These are phyloP conservation scores for Machaerirhynchus nigripectus DNA, from an alignment of 2,113 vertebrate genomes.

Conservation along the genomic window DNA sequence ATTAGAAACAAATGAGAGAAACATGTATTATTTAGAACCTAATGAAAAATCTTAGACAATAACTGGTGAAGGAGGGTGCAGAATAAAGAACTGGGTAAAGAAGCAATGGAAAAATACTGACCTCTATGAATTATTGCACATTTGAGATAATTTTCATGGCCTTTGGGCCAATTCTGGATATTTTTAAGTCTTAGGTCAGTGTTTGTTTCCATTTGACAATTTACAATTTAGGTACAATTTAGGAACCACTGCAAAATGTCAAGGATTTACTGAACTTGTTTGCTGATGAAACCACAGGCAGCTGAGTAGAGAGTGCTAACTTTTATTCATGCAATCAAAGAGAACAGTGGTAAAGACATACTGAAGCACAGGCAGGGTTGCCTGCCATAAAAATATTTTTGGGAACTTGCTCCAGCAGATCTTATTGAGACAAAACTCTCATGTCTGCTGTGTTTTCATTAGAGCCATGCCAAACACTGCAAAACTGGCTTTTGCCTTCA, in stretches of 20 bases:
- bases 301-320: slow-evolving; percentile 44
- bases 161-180: slow-evolving; percentile 41
- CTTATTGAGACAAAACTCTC: not conserved
- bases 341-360: slow-evolving; percentile 30
- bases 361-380: not conserved
- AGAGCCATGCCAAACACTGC: not conserved
- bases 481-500: not conserved
- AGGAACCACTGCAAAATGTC: slow-evolving; percentile 46
- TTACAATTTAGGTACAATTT: slow-evolving; percentile 11
- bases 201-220: slow-evolving; percentile 43
- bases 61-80: slow-evolving; percentile 3
- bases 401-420: not conserved
- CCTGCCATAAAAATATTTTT: not conserved
- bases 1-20: slow-evolving; percentile 18
- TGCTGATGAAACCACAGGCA: slow-evolving; percentile 42
- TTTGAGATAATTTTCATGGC: slow-evolving; percentile 55
- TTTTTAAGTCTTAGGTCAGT: slow-evolving; percentile 53
- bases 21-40: not conserved
- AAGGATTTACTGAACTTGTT: slow-evolving; percentile 55
- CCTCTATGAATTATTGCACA: slow-evolving; percentile 55
- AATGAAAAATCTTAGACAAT: slow-evolving; percentile 26
- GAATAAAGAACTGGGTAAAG: slow-evolving; percentile 32
- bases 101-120: slow-evolving; percentile 54
- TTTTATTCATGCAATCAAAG: slow-evolving; percentile 47
- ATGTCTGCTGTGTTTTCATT: not conserved